phyloP scores from a whole-genome alignment of 2,797 vertebrate species.

The Coilia nasus region DNA sequence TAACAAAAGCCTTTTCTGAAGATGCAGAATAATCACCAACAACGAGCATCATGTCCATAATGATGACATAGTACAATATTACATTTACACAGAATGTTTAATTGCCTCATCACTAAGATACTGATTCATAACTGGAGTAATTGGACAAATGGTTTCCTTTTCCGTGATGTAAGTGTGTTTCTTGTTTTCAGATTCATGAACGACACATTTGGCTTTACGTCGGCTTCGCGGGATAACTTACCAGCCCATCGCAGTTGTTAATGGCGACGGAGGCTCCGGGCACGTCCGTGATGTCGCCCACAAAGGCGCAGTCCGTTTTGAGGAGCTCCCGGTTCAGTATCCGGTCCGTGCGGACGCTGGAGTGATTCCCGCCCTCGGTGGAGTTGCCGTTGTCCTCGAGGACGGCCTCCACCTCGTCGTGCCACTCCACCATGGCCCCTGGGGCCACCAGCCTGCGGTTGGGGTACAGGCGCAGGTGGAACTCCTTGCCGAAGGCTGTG shows the following conservation, averaged over 20 bases:
- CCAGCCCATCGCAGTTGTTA: slow-evolving; percentile 98
- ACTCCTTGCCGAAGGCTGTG: slow-evolving; percentile 89
- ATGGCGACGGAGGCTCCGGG: slow-evolving; percentile 92
- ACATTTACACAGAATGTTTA: not conserved
- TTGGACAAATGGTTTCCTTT: not conserved
- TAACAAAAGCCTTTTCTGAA: not conserved
- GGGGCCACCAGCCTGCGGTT: slow-evolving; percentile 86
- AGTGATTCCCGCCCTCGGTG: slow-evolving; percentile 46
- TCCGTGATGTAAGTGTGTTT: not conserved
- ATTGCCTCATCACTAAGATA: not conserved
- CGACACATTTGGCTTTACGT: not conserved
- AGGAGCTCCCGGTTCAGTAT: slow-evolving; percentile 84
- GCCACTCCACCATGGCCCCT: slow-evolving; percentile 89
- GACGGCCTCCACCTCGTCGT: slow-evolving; percentile 67
- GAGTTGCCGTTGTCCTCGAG: slow-evolving; percentile 57
- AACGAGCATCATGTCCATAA: not conserved
- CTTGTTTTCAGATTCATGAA: not conserved
- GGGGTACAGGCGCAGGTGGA: slow-evolving; percentile 88
- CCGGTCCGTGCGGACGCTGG: slow-evolving; percentile 55
- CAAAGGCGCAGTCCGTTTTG: slow-evolving; percentile 89
- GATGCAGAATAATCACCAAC: not conserved
- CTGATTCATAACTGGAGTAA: not conserved
- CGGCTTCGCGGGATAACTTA: slow-evolving; percentile 72
- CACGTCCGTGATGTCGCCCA: slow-evolving; percentile 91
- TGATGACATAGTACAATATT: not conserved